Percentiles rank a stretch among this genome's conserved stretches.
Evolutionary conservation across 2,797 vertebrate species (phyloP).

Genomic region (Masticophis lateralis): DNA sequence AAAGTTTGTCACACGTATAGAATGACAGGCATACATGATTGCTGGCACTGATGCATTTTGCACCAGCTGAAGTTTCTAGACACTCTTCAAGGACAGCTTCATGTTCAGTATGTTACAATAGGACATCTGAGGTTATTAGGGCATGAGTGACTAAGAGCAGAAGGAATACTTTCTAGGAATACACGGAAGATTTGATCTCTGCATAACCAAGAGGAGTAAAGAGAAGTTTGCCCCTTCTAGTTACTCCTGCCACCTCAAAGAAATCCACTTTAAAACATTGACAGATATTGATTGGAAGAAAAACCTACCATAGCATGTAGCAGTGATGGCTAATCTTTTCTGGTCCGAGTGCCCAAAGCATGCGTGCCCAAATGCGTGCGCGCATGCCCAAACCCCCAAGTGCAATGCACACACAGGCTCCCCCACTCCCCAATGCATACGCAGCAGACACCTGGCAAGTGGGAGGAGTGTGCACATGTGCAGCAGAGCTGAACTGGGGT

Average conservation of each 20-base stretch:
- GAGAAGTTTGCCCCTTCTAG: background rate
- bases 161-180: background rate
- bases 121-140: background rate
- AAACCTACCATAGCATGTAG: constrained; percentile 24
- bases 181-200: background rate
- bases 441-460: too few relatives aligned
- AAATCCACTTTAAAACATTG: background rate
- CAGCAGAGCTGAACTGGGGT: too few relatives aligned
- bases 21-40: background rate
- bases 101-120: background rate
- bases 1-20: background rate
- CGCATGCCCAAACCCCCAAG: too few relatives aligned
- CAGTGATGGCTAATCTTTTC: too few relatives aligned
- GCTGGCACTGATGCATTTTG: background rate
- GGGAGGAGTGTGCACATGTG: too few relatives aligned
- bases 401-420: too few relatives aligned
- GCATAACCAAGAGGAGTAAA: background rate
- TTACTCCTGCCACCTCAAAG: background rate
- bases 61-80: background rate
- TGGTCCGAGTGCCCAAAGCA: too few relatives aligned
- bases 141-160: background rate
- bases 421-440: too few relatives aligned
- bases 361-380: too few relatives aligned
- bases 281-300: background rate
- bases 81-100: background rate